These are phyloP conservation scores for Cantharis lateralis DNA, from an alignment of 2,888 invertebrate genomes.

Conservation along the genomic window DNA sequence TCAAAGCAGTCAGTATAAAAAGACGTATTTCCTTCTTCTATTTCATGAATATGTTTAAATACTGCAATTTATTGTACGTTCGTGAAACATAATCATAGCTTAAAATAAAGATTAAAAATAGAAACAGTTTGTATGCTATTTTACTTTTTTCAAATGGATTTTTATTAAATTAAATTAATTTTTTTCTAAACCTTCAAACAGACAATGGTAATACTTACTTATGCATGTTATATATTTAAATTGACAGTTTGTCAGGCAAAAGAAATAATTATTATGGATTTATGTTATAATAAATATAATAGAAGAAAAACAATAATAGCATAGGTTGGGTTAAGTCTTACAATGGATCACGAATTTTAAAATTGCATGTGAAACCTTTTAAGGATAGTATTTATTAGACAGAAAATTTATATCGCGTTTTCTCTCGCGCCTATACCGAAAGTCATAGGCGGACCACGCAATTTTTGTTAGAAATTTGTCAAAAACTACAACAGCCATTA, in stretches of 20 bases:
- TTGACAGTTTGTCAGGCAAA: neutral
- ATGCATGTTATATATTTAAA: neutral
- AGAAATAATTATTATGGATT: neutral
- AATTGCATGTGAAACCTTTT: neutral
- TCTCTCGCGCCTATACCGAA: no score
- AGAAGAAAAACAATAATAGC: neutral
- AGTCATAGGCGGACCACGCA: no score
- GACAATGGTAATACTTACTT: neutral
- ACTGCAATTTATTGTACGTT: neutral
- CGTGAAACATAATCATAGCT: neutral
- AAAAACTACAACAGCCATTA: no score
- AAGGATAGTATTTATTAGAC: neutral
- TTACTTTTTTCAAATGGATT: neutral
- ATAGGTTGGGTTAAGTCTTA: neutral
- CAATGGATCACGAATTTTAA: neutral
- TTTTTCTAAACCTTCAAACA: neutral
- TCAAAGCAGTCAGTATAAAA: neutral
- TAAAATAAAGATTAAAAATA: neutral
- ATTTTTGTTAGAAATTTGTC: no score
- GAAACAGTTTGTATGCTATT: neutral
- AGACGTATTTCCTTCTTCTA: neutral
- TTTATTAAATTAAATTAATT: neutral
- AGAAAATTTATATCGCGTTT: no score
- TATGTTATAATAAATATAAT: neutral
- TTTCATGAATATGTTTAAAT: neutral